A percentile compares a stretch with the other conserved stretches of the same genome.
Evolutionary conservation across 2,888 invertebrate species (phyloP).

Genomic region (Cheilosia vulpina): DNA sequence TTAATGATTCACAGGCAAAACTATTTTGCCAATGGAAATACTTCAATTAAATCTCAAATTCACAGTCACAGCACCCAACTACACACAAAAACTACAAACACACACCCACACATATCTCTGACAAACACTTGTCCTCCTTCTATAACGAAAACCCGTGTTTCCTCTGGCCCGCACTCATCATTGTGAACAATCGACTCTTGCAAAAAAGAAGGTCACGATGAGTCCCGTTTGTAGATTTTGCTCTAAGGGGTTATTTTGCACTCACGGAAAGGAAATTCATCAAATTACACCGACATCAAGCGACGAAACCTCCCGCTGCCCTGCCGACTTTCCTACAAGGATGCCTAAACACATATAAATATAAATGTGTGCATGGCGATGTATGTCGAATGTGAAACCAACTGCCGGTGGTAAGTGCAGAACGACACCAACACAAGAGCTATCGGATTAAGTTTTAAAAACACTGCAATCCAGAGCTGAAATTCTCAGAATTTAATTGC

Average conservation of each 20-base stretch:
- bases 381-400: conserved; percentile 18
- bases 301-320: conserved; percentile 6
- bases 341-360: conserved; percentile 14
- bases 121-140: conserved; percentile 53
- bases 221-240: conserved; percentile 65
- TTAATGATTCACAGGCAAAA: neutral
- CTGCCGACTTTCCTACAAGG: conserved; percentile 12
- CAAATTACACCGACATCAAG: conserved; percentile 60
- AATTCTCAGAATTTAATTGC: conserved; percentile 72
- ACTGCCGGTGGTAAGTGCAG: conserved; percentile 36
- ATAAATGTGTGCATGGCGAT: neutral
- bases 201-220: conserved; percentile 62
- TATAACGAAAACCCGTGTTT: conserved; percentile 18
- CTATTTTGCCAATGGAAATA: neutral
- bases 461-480: conserved; percentile 42
- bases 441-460: conserved; percentile 67
- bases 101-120: neutral
- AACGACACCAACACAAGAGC: conserved; percentile 27
- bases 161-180: conserved; percentile 23
- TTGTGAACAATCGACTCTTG: conserved; percentile 32
- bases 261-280: conserved; percentile 54
- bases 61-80: conserved; percentile 16
- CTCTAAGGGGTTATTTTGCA: conserved; percentile 63
- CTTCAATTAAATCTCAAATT: conserved; percentile 21
- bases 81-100: conserved; percentile 14